phyloP scores from a whole-genome alignment of 64 coral and sea anemone genomes.

The Pocillopora damicornis region DNA sequence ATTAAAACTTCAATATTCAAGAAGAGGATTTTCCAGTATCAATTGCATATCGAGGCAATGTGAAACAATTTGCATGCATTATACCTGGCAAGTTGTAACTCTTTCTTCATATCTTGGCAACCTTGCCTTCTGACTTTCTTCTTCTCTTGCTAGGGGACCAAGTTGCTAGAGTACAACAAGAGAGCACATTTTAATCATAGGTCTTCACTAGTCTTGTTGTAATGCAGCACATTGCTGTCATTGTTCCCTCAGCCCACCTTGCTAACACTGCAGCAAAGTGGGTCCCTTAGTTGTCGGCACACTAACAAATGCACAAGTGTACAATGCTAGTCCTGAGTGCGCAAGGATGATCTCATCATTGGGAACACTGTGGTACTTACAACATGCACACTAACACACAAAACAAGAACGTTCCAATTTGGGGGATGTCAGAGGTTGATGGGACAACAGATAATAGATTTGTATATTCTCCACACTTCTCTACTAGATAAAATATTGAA shows the following conservation, averaged over 20 bases:
- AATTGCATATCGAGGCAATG: too few relatives aligned
- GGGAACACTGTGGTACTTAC: slow-evolving; percentile 11
- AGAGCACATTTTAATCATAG: background rate
- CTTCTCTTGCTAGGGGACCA: slow-evolving; percentile 22
- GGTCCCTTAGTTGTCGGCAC: slow-evolving; percentile 79
- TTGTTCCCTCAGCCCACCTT: slow-evolving; percentile 70
- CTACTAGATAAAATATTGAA: too few relatives aligned
- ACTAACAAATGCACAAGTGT: slow-evolving; percentile 32
- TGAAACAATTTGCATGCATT: too few relatives aligned
- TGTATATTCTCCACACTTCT: too few relatives aligned
- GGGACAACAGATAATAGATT: too few relatives aligned
- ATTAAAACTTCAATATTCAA: too few relatives aligned
- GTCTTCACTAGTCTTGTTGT: too few relatives aligned
- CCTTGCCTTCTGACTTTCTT: slow-evolving; percentile 15
- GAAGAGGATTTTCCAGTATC: too few relatives aligned
- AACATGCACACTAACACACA: too few relatives aligned
- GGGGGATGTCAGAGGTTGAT: too few relatives aligned
- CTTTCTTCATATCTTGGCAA: slow-evolving; percentile 33
- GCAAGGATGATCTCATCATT: slow-evolving; percentile 91
- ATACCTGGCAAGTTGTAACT: slow-evolving; percentile 5
- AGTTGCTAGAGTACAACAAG: background rate
- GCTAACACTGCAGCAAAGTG: slow-evolving; percentile 44
- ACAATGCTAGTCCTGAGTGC: slow-evolving; percentile 63
- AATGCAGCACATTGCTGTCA: background rate
- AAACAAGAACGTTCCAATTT: too few relatives aligned